phyloP scores from a whole-genome alignment of 2,113 vertebrate species.

The Cryptotis parvus region DNA sequence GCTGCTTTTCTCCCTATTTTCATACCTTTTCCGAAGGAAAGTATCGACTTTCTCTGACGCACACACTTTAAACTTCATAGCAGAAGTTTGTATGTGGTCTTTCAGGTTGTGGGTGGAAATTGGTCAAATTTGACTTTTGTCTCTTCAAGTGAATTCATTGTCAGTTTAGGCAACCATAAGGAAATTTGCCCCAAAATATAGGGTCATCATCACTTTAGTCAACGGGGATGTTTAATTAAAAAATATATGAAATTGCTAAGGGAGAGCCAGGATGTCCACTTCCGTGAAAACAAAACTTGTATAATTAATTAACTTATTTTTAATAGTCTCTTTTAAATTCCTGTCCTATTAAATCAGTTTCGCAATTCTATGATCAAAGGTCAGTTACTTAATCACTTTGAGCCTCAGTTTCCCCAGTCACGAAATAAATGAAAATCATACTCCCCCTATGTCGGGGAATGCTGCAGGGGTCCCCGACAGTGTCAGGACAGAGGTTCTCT shows the following conservation, averaged over 20 bases:
- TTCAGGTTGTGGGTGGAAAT: constrained; percentile 34
- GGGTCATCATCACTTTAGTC: background rate
- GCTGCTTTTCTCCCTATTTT: constrained; percentile 14
- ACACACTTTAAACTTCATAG: constrained; percentile 28
- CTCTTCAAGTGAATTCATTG: constrained; percentile 50
- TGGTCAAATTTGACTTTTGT: constrained; percentile 32
- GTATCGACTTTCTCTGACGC: constrained; percentile 24
- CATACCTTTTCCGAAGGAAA: constrained; percentile 27
- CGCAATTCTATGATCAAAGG: background rate
- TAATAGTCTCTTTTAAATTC: constrained; percentile 37
- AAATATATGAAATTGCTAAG: background rate
- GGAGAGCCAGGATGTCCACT: background rate
- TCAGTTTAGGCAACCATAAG: constrained; percentile 11
- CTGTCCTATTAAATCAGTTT: background rate
- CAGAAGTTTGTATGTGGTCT: background rate
- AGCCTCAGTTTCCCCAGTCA: constrained; percentile 15
- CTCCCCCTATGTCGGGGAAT: too few relatives aligned
- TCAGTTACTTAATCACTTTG: constrained; percentile 8
- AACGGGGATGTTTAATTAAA: constrained; percentile 16
- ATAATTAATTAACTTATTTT: background rate
- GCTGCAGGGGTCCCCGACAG: too few relatives aligned
- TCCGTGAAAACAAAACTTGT: background rate
- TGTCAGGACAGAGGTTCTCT: too few relatives aligned
- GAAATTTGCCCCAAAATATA: constrained; percentile 11
- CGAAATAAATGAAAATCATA: constrained; percentile 37